These are phyloP conservation scores for Maniola hyperantus DNA, from an alignment of 2,888 invertebrate species.

Conservation along the genomic window DNA sequence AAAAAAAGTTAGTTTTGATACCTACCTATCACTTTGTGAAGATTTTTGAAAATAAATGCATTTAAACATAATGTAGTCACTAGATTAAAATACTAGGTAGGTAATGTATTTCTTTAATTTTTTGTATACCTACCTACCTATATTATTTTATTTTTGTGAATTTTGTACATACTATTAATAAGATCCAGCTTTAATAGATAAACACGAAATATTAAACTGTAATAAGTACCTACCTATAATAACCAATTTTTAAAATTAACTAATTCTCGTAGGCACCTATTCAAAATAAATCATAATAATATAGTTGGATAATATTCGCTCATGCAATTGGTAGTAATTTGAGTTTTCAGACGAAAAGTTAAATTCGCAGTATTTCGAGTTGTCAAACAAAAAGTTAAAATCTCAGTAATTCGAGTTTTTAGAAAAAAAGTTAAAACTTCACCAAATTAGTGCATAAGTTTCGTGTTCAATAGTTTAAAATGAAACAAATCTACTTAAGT, in stretches of 20 bases:
- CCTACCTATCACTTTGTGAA: no score
- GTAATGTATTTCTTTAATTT: not conserved
- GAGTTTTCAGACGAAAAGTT: not conserved
- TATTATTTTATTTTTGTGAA: constrained; percentile 8
- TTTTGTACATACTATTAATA: constrained; percentile 47
- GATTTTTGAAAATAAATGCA: constrained; percentile 8
- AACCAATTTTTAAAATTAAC: not conserved
- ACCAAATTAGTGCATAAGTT: constrained; percentile 16
- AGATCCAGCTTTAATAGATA: constrained; percentile 71
- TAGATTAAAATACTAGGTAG: constrained; percentile 8
- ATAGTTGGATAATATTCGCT: not conserved
- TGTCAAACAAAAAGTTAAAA: not conserved
- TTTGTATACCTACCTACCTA: not conserved
- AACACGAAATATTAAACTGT: constrained; percentile 20
- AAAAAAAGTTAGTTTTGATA: no score
- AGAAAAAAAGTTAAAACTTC: not conserved
- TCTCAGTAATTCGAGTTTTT: not conserved
- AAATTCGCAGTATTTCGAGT: not conserved
- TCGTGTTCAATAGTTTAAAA: constrained; percentile 63
- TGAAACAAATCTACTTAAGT: not conserved
- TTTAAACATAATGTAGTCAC: constrained; percentile 19
- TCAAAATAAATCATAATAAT: not conserved
- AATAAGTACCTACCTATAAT: no score
- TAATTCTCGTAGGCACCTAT: not conserved
- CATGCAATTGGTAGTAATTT: no score